These are phyloP conservation scores for Oenanthe melanoleuca DNA, from an alignment of 2,113 vertebrate species.

Conservation along the genomic window DNA sequence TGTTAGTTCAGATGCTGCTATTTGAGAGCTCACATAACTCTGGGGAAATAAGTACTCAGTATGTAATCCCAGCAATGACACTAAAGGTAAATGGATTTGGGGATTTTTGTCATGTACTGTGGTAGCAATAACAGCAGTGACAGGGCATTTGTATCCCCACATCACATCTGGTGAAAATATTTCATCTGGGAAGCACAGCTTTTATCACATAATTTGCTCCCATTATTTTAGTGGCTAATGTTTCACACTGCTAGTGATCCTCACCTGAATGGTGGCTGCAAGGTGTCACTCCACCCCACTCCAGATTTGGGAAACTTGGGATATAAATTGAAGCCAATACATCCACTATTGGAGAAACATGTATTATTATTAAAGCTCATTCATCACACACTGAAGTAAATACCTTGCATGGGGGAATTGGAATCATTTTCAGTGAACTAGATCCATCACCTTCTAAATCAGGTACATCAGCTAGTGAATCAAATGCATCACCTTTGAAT, in stretches of 20 bases:
- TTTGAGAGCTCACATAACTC: slow-evolving; percentile 60
- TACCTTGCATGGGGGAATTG: slow-evolving; percentile 67
- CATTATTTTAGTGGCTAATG: slow-evolving; percentile 54
- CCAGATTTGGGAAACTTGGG: slow-evolving; percentile 2
- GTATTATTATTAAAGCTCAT: slow-evolving; percentile 78
- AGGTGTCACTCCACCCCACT: slow-evolving; percentile 30
- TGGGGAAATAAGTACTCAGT: slow-evolving; percentile 71
- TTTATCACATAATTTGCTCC: slow-evolving; percentile 44
- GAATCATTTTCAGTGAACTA: slow-evolving; percentile 71
- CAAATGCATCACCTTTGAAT: slow-evolving; percentile 78
- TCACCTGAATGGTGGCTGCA: slow-evolving; percentile 23
- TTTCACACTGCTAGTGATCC: neutral
- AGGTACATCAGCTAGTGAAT: slow-evolving; percentile 79
- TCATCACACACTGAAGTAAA: slow-evolving; percentile 75
- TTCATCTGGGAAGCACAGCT: slow-evolving; percentile 41
- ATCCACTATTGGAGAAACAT: slow-evolving; percentile 53
- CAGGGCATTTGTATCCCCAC: slow-evolving; percentile 28
- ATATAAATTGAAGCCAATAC: slow-evolving; percentile 54
- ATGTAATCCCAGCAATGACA: slow-evolving; percentile 64
- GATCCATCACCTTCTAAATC: slow-evolving; percentile 82
- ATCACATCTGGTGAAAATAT: slow-evolving; percentile 58
- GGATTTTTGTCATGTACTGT: slow-evolving; percentile 64
- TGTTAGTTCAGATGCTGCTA: slow-evolving; percentile 49
- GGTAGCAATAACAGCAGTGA: slow-evolving; percentile 67
- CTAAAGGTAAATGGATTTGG: slow-evolving; percentile 70